Base-by-base conservation (phyloP, 2,888 invertebrate genomes). In the Polydrusus tereticollis region DNA sequence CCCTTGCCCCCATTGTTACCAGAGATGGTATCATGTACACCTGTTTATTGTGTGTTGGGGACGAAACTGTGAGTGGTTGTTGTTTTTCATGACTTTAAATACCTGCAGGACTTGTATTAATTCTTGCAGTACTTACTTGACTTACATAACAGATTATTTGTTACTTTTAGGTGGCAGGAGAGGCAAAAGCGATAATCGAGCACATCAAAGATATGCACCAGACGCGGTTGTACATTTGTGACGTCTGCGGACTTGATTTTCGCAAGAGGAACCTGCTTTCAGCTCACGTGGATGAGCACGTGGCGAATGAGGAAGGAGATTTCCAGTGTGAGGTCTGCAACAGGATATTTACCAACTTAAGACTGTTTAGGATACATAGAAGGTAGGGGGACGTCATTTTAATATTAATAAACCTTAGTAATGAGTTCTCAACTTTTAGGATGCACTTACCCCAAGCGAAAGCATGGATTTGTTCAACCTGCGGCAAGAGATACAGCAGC, bases 401-500 rank as follows among this genome's bases (percentile, higher is more conserved):
- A n/a, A n/a, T 33, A 14, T 1, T 55, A 8, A 2, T 16, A 55
- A n/a, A n/a, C n/a, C n/a, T n/a, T n/a, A n/a, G n/a, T 55, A 4
- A 14, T 55, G 21, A 23, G 23, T 26, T 18, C 36, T n/a, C 1
- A 36, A 12, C 3, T 67, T 67, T 69, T 55, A 75, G 90, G n/a
- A 88, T 89, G 85, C 91, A 91, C 80, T 88, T 89, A 81, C 89
- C 88, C 0, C 88, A 88, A 79, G 86, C 87, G 1, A 91, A 91
- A 78, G 85, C 89, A 0, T 91, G 91, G 87, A 86, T 88, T 16
- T 94, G 94, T 80, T 85, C 86, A 0, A 84, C 88, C 0, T 94
- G 94, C 81, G 88, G 89, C 0, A 92, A 92, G 81, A 87, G 88
- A 80, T 94, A 90, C 84, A 88, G 90, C 76, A 92, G 93, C 0